These are phyloP conservation scores for Coboldia fuscipes DNA, from an alignment of 1,140 invertebrate species.

Conservation along the genomic window DNA sequence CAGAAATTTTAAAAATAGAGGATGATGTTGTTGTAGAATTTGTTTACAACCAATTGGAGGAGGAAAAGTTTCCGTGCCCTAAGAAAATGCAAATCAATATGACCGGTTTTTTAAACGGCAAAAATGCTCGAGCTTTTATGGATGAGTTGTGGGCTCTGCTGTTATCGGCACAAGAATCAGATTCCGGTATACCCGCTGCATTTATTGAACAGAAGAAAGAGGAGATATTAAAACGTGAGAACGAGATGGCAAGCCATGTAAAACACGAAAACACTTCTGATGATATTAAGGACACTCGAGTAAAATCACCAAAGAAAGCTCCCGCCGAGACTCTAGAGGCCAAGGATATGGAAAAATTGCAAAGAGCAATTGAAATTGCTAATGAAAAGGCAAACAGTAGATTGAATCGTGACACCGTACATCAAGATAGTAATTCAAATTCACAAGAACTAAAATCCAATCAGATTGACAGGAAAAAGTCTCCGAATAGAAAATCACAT, in stretches of 20 bases:
- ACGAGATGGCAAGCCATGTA: no score
- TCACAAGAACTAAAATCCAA: no score
- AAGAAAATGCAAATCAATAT: conserved; percentile 99
- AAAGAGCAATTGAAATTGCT: not conserved
- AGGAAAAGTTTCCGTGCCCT: conserved; percentile 83
- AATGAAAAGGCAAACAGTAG: no score
- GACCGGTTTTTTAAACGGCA: conserved; percentile 95
- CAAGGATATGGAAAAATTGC: not conserved
- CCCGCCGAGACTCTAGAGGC: not conserved
- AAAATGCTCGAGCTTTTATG: conserved; percentile 94
- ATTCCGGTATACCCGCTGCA: conserved; percentile 79
- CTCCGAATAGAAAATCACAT: no score
- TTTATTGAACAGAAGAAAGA: conserved; percentile 92
- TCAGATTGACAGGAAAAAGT: no score
- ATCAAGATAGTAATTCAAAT: no score
- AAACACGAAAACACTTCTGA: no score
- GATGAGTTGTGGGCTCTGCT: conserved; percentile 89
- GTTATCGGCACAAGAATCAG: conserved; percentile 84
- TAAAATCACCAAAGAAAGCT: conserved; percentile 4
- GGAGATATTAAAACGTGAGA: conserved; percentile 72
- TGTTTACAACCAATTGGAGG: conserved; percentile 94
- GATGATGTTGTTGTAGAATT: conserved; percentile 98
- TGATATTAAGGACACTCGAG: no score
- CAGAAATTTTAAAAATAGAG: conserved; percentile 86
- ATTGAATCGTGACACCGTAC: no score